Evolutionary conservation across 1,140 invertebrate species (phyloP), one percentile per base, ranked within the genome.

Genomic region (Calosoma granatense): DNA sequence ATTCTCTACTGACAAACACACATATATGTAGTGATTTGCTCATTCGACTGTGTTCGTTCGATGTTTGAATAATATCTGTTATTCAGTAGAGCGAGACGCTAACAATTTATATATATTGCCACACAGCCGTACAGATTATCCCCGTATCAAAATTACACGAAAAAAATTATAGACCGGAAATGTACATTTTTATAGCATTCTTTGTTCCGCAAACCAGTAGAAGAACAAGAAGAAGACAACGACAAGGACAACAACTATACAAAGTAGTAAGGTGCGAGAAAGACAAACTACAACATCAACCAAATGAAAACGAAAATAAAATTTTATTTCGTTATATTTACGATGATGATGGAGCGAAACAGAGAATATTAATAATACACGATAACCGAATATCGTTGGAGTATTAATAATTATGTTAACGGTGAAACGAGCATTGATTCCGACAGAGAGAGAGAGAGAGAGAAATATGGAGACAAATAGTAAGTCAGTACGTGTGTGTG

Each of bases 241-340:
- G 26, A 30, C 6, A n/a, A n/a, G n/a, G n/a, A n/a, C n/a, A 36
- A 36, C 26, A 36, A 9, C 26, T 36, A 36, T n/a, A n/a, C 6
- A 36, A 36, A n/a, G 26, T 9, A 36, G n/a, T n/a, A 36, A 6
- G 6, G 41, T 9, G 41, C 6, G 41, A 17, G 3, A 47, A 47
- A 47, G 17, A 47, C 15, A 47, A 9, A 47, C 15, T 12, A 30
- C 26, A 6, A 47, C 6, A 47, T 17, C 9, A 47, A 11, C 41
- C 41, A 47, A 47, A 47, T 47, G 41, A 47, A 47, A 47, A 47
- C 41, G 41, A 47, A 47, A 47, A 47, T 47, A 47, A 47, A 47
- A 47, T 47, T 47, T 47, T 47, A 47, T 47, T 47, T 17, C 9
- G 41, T 17, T 47, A 47, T 47, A 47, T 47, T 47, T 47, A 47